These are phyloP conservation scores for Dermatemys mawii DNA, from an alignment of 2,113 vertebrate genomes.

Conservation along the genomic window DNA sequence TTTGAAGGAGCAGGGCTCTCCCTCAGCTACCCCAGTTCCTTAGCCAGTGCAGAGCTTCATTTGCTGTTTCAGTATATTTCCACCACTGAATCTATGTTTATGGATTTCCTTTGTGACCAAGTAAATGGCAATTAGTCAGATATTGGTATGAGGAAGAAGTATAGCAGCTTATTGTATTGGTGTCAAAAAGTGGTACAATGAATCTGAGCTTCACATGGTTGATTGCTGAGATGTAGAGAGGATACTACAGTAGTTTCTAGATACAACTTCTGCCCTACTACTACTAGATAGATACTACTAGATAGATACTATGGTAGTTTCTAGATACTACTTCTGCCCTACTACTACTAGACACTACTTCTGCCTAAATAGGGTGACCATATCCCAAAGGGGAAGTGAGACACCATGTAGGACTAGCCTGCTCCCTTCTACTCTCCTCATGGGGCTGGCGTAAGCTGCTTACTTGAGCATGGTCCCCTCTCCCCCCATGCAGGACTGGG, in stretches of 20 bases:
- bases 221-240: not conserved
- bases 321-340: no score
- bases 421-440: not conserved
- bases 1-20: not conserved
- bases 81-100: not conserved
- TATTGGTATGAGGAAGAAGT: not conserved
- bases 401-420: not conserved
- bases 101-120: not conserved
- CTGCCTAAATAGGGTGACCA: not conserved
- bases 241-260: no score
- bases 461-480: fast-evolving
- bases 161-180: not conserved
- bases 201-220: not conserved
- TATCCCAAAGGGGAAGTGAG: no score
- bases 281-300: no score
- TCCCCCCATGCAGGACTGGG: not conserved
- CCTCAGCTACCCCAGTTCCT: not conserved
- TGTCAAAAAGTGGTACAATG: not conserved
- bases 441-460: fast-evolving
- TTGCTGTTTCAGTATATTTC: not conserved
- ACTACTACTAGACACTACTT: no score
- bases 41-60: not conserved
- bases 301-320: no score
- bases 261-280: no score
- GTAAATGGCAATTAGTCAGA: not conserved